Percentiles rank a stretch among this genome's conserved stretches.
These are phyloP conservation scores for Orthosia gracilis DNA, from an alignment of 2,888 invertebrate genomes.

Conservation along the genomic window DNA sequence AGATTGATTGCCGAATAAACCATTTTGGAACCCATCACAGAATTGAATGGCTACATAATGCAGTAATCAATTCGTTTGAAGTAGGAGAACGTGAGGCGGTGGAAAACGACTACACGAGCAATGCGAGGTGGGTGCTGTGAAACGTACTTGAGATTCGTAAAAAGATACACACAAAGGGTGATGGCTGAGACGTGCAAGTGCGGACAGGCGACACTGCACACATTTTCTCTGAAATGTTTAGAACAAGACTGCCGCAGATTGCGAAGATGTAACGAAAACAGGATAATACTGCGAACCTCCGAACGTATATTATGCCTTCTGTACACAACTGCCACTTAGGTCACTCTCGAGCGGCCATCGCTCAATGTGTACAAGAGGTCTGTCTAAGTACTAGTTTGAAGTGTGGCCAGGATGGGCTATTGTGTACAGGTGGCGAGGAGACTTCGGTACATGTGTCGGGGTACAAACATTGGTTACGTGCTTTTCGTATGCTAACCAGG, in stretches of 20 bases:
- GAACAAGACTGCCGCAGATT: constrained; percentile 12
- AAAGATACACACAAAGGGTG: constrained; percentile 10
- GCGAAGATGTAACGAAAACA: constrained; percentile 39
- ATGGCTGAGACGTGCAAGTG: constrained; percentile 21
- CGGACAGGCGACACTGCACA: constrained; percentile 37
- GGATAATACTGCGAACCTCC: constrained; percentile 16
- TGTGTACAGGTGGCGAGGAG: constrained; percentile 48
- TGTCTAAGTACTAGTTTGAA: constrained; percentile 38
- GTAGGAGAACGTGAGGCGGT: background rate
- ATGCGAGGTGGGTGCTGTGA: constrained; percentile 5
- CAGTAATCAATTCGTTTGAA: constrained; percentile 52
- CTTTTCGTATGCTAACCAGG: constrained; percentile 23
- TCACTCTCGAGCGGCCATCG: constrained; percentile 51
- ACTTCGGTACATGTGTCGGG: background rate
- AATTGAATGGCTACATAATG: constrained; percentile 44
- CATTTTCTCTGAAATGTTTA: constrained; percentile 35
- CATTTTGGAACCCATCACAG: constrained; percentile 49
- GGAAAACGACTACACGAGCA: background rate
- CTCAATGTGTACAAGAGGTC: constrained; percentile 54
- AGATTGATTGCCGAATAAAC: constrained; percentile 67
- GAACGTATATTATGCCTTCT: constrained; percentile 53
- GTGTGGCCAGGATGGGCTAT: constrained; percentile 40
- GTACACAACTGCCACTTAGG: constrained; percentile 60
- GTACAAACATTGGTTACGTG: constrained; percentile 5
- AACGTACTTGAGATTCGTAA: constrained; percentile 27